A percentile compares a stretch with the other conserved stretches of the same genome.
Conservation (phyloP, 2,888 invertebrate species). For the Troilus luridus region DNA sequence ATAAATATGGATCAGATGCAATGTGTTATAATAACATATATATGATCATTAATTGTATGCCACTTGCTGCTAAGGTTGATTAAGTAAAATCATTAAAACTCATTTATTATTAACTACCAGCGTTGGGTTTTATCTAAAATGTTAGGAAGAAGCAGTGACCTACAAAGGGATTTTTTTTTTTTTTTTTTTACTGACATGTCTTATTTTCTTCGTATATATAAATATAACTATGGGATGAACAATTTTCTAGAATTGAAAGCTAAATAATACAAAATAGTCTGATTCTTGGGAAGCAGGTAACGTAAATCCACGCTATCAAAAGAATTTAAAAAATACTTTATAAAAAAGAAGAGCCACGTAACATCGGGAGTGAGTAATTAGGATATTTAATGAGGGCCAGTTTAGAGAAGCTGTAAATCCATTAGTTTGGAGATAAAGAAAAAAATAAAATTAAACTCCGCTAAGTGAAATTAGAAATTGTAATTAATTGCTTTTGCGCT, state of each 20-base stretch:
- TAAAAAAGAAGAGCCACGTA: not conserved
- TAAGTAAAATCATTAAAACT: too few relatives aligned
- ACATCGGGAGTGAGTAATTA: not conserved
- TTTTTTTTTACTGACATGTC: too few relatives aligned
- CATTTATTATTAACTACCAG: too few relatives aligned
- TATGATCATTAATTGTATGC: too few relatives aligned
- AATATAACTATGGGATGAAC: too few relatives aligned
- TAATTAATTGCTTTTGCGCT: not conserved
- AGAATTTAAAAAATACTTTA: not conserved
- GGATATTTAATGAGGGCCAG: slow-evolving; percentile 32
- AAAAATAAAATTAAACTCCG: slow-evolving; percentile 10
- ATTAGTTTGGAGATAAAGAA: not conserved
- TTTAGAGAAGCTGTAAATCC: not conserved
- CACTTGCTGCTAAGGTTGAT: too few relatives aligned
- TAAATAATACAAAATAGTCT: not conserved
- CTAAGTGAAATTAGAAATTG: not conserved
- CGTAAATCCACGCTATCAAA: not conserved
- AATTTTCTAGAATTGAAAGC: not conserved
- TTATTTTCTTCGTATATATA: too few relatives aligned
- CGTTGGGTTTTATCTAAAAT: too few relatives aligned
- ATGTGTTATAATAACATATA: too few relatives aligned
- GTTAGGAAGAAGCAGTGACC: too few relatives aligned
- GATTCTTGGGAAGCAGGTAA: not conserved
- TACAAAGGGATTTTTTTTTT: too few relatives aligned
- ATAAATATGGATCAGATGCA: too few relatives aligned